These are phyloP conservation scores for Ferrisia virgata DNA, from an alignment of 2,888 invertebrate genomes.

Conservation along the genomic window DNA sequence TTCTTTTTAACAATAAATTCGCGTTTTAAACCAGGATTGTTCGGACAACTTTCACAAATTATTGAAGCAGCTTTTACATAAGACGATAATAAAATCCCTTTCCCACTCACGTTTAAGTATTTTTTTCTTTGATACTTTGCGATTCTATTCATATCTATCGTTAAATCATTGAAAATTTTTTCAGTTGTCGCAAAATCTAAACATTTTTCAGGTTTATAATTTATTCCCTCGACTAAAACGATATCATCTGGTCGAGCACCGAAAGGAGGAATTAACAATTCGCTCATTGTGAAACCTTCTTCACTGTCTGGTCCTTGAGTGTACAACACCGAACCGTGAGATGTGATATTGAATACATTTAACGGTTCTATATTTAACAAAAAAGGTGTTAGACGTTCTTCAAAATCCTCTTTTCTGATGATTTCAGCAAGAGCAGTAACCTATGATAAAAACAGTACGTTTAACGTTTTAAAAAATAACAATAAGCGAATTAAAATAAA, in stretches of 20 bases:
- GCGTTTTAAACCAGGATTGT: neutral
- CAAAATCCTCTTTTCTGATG: constrained; percentile 56
- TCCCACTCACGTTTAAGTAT: neutral
- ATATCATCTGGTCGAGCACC: constrained; percentile 68
- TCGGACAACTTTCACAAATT: neutral
- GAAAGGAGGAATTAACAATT: constrained; percentile 72
- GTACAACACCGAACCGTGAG: constrained; percentile 97
- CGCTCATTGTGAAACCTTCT: constrained; percentile 56
- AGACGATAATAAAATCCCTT: neutral
- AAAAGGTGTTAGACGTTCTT: constrained; percentile 57
- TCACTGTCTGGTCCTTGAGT: constrained; percentile 69
- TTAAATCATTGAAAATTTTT: neutral
- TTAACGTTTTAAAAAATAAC: neutral
- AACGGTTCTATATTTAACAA: constrained; percentile 60
- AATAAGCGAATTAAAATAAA: neutral
- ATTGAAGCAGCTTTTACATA: neutral
- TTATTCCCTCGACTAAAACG: constrained; percentile 55
- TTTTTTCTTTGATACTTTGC: neutral
- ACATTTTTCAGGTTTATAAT: constrained; percentile 64
- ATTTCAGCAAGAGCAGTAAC: constrained; percentile 54
- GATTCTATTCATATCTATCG: neutral
- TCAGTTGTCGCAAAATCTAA: neutral
- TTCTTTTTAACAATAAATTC: neutral
- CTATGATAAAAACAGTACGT: constrained; percentile 47
- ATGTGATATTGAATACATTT: constrained; percentile 74